These are phyloP conservation scores for Turritopsis dohrnii DNA, from an alignment of 30 jellyfish, hydroid and myxozoan genomes.

Conservation along the genomic window DNA sequence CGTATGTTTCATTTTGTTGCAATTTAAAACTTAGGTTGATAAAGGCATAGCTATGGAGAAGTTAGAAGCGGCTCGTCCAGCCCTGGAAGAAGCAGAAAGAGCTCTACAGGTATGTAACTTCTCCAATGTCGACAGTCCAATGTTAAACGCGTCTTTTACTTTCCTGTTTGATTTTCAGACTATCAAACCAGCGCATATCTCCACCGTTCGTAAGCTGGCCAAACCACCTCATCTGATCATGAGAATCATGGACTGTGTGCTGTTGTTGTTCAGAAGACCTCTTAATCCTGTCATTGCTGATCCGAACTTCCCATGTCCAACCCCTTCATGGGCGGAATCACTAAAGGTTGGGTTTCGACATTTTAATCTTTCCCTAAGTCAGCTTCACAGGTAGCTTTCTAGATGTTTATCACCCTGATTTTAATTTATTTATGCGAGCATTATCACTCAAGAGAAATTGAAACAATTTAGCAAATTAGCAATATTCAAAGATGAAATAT, in stretches of 20 bases:
- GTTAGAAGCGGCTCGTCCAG: slow-evolving; percentile 91
- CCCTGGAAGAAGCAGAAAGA: slow-evolving; percentile 89
- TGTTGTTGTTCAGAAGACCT: slow-evolving; percentile 55
- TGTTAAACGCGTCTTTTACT: too few species aligned
- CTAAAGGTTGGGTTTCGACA: slow-evolving; percentile 41
- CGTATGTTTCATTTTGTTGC: not conserved
- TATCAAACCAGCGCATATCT: slow-evolving; percentile 91
- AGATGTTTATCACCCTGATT: not conserved
- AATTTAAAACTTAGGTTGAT: slow-evolving; percentile 62
- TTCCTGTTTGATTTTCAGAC: slow-evolving; percentile 42
- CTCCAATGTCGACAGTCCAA: not conserved
- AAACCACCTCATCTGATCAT: slow-evolving; percentile 95
- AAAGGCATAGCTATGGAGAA: slow-evolving; percentile 72
- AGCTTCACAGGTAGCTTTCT: too few species aligned
- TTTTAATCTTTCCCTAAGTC: too few species aligned
- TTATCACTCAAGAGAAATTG: not conserved
- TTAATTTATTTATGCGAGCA: not conserved
- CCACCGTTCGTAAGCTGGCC: slow-evolving; percentile 92
- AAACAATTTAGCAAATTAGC: too few species aligned
- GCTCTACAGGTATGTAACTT: slow-evolving; percentile 68
- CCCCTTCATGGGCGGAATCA: slow-evolving; percentile 95
- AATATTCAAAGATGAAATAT: not conserved
- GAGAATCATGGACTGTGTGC: slow-evolving; percentile 94
- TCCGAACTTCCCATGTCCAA: slow-evolving; percentile 70
- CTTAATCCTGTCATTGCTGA: slow-evolving; percentile 51